Base-by-base conservation (phyloP, 2,888 invertebrate species). In the Hydraecia micacea region DNA sequence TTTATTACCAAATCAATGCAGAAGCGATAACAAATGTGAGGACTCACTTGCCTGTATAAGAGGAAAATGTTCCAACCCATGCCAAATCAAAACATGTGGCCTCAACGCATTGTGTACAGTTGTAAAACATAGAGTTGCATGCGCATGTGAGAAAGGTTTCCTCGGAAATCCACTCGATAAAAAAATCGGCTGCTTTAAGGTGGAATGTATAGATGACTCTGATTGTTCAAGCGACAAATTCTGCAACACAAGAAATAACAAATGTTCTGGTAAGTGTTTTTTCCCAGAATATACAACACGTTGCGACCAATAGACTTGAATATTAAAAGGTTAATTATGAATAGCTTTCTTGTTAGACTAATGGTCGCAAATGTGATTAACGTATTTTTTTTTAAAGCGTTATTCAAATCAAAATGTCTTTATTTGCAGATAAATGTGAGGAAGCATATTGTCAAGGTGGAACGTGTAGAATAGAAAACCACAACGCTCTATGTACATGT, bases 161-260 rank as follows among this genome's bases (percentile, higher is more conserved):
- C 96, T 99, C 52, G 99, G 99, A 15, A 98, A 99, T 95, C 98
- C 98, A 8, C 97, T 97, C 76, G 98, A 98, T 90, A 96, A 97
- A 75, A 97, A 97, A 73, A 97, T 98, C 73, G 99, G 99, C 58
- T 99, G 99, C 91, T 99, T 98, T 93, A 98, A 98, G 95, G 99
- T 99, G 4, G 99, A 99, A 95, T 99, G 99, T 93, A 96, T 98
- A 2, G 97, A 97, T 66, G 97, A 98, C 91, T 97, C 97, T 62
- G 98, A 99, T 88, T 99, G 99, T 91, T 95, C 98, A 6, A 93
- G 91, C 55, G 98, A 98, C 83, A 98, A 98, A 93, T 97, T 97
- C 87, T 99, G 99, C 91, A 98, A 98, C 90, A 93, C 95, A 7
- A 97, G 97, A 88, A 98, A 97, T 72, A 98, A 98, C 93, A 98